phyloP scores from a whole-genome alignment of 1,140 invertebrate species.

The Diuraphis noxia region DNA sequence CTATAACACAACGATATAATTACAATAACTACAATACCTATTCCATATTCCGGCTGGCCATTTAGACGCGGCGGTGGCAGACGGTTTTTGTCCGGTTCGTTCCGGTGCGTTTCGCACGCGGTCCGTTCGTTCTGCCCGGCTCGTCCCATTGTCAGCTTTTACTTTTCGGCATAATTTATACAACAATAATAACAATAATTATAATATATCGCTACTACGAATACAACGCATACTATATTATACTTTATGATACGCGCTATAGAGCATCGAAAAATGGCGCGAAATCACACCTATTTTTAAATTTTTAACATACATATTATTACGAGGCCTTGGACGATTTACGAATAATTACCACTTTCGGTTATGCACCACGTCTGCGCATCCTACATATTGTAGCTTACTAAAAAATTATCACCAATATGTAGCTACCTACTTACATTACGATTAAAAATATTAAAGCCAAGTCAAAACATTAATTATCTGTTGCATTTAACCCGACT shows the following conservation, averaged over 20 bases:
- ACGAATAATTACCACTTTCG: background rate
- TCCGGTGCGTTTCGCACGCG: background rate
- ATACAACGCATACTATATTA: background rate
- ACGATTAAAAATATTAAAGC: no score
- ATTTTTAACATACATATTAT: background rate
- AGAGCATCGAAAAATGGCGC: background rate
- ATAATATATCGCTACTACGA: background rate
- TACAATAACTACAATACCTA: background rate
- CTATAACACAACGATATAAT: no score
- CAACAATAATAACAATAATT: background rate
- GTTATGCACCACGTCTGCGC: background rate
- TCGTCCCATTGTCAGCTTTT: background rate
- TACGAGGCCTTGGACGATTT: background rate
- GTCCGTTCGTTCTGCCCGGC: background rate
- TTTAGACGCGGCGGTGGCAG: background rate
- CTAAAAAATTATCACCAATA: no score
- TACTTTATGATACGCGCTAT: conserved; percentile 3
- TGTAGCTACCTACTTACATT: no score
- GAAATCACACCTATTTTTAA: background rate
- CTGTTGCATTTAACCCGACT: no score
- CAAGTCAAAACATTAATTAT: no score
- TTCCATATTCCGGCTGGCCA: background rate
- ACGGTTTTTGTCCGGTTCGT: background rate
- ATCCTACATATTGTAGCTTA: background rate
- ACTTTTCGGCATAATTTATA: conserved; percentile 15